Conservation (phyloP, 2,113 vertebrate genomes). For the Danio rerio region GRCz12tu NC_133190.1:34693001-34693500, state of each 20-base stretch:
- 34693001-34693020: constrained; percentile 11
- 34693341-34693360: constrained; percentile 55
- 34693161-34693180: not conserved
- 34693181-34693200: not conserved
- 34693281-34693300: constrained; percentile 31
- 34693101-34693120: constrained; percentile 24
- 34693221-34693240: not conserved
- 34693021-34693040: constrained; percentile 18
- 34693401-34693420: constrained; percentile 58
- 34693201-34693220: not conserved
- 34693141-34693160: constrained; percentile 17
- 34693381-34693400: constrained; percentile 30
- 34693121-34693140: constrained; percentile 2
- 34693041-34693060: constrained; percentile 17
- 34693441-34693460: constrained; percentile 34
- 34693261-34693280: constrained; percentile 32
- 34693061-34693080: constrained; percentile 34
- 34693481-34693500: constrained; percentile 23
- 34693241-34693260: constrained; percentile 11
- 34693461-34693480: constrained; percentile 40
- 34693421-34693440: constrained; percentile 52
- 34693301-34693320: constrained; percentile 22
- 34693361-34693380: constrained; percentile 27
- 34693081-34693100: constrained; percentile 10
- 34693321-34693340: constrained; percentile 57